Evolutionary conservation across 1,140 invertebrate genomes (phyloP).

Genomic region (Rhopalosiphum maidis): DNA sequence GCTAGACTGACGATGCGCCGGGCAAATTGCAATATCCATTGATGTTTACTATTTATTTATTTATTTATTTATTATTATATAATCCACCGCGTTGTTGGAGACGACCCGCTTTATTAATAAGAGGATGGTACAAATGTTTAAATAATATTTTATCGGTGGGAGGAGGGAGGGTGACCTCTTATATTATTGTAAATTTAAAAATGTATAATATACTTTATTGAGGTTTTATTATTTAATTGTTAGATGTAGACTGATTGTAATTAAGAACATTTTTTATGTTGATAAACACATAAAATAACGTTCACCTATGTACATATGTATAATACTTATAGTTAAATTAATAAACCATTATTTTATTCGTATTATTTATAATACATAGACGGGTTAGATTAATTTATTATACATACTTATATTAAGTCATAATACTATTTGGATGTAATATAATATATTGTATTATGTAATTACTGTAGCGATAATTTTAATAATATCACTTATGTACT

Average conservation of each 20-base stretch:
- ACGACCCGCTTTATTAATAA: not conserved
- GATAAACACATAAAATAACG: not conserved
- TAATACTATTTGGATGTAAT: not conserved
- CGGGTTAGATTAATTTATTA: not conserved
- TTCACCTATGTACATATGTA: not conserved
- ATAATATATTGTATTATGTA: not conserved
- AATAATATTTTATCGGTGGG: not conserved
- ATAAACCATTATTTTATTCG: not conserved
- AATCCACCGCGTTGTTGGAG: not conserved
- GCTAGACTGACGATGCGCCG: not conserved
- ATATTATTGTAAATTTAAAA: not conserved
- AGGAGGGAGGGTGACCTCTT: not conserved
- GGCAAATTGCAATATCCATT: constrained; percentile 45
- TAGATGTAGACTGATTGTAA: constrained; percentile 22
- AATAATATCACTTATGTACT: not conserved
- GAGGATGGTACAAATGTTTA: constrained; percentile 19
- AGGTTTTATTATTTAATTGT: not conserved
- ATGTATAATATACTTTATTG: not conserved
- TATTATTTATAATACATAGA: not conserved
- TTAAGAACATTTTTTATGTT: not conserved
- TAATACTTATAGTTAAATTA: not conserved
- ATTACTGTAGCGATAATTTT: constrained; percentile 17
- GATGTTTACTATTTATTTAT: not conserved
- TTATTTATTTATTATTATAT: not conserved
- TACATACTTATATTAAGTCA: not conserved